Conservation (phyloP, 2,113 vertebrate genomes). For the Zosterops japonicus region DNA sequence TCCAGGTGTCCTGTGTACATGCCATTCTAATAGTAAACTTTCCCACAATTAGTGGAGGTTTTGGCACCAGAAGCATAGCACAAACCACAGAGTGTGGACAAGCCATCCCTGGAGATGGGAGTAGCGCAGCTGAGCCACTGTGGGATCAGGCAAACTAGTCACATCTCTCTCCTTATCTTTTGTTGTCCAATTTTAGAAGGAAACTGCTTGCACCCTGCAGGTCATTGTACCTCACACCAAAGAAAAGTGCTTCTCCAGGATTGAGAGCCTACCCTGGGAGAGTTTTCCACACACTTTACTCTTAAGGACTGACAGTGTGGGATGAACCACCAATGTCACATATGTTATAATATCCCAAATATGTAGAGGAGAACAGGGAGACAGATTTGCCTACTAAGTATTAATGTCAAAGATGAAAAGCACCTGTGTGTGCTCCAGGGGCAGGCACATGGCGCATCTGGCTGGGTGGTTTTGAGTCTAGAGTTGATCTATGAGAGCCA, state of each 20-base stretch:
- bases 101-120: background rate
- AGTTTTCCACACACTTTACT: background rate
- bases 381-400: background rate
- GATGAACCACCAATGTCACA: background rate
- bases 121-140: background rate
- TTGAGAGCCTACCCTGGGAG: background rate
- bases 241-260: background rate
- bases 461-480: background rate
- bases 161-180: background rate
- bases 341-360: background rate
- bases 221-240: background rate
- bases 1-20: background rate
- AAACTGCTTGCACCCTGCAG: background rate
- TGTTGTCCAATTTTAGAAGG: background rate
- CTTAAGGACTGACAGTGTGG: background rate
- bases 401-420: background rate
- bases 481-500: background rate
- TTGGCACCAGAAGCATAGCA: background rate
- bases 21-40: conserved; percentile 15
- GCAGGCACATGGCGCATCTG: background rate
- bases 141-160: background rate
- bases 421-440: background rate
- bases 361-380: background rate
- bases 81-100: background rate
- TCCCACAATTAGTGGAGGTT: background rate